Conservation (phyloP, 2,113 vertebrate genomes). For the Crotalus horridus region DNA sequence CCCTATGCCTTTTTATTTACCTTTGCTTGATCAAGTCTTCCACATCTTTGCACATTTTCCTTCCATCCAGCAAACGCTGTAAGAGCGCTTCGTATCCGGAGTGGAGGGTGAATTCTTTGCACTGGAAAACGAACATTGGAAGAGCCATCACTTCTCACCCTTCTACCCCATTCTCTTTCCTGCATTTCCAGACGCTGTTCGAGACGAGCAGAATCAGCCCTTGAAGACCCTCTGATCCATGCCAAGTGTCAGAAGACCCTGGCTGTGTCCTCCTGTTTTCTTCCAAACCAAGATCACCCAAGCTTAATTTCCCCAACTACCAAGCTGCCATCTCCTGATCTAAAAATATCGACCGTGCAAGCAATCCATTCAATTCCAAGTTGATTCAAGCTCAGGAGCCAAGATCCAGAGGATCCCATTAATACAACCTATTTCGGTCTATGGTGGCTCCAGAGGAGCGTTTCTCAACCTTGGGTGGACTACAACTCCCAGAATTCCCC, state of each 20-base stretch:
- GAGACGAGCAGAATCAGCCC: neutral
- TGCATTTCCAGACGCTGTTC: neutral
- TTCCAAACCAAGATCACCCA: neutral
- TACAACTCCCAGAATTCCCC: neutral
- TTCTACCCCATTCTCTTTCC: neutral
- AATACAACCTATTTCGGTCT: neutral
- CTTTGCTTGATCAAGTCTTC: constrained; percentile 92
- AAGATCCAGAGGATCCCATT: neutral
- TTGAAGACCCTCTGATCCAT: neutral
- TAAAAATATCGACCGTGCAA: neutral
- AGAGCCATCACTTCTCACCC: neutral
- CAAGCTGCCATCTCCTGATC: neutral
- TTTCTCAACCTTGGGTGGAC: neutral
- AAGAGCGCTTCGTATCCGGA: constrained; percentile 80
- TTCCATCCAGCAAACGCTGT: constrained; percentile 83
- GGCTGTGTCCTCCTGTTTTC: neutral
- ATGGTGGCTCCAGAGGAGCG: neutral
- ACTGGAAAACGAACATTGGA: constrained; percentile 65
- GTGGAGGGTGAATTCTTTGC: constrained; percentile 81
- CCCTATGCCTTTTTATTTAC: constrained; percentile 53
- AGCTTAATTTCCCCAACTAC: neutral
- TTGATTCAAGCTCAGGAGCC: neutral
- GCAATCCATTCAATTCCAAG: neutral
- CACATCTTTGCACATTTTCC: constrained; percentile 89
- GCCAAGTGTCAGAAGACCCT: neutral